Conservation (phyloP, 2,797 vertebrate genomes). For the Microchirus variegatus region DNA sequence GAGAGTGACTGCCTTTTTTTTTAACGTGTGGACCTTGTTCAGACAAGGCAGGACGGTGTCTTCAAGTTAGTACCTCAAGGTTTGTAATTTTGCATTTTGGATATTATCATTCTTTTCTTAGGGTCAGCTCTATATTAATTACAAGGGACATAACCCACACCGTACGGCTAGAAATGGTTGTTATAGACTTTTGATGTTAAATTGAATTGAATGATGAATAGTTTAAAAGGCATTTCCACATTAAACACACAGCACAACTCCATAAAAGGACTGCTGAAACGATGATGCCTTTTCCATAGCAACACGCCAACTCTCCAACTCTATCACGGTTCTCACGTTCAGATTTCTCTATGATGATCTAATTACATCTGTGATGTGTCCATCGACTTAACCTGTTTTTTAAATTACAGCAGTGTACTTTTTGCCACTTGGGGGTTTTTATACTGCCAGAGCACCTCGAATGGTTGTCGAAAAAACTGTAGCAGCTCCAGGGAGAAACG, state of each 20-base stretch:
- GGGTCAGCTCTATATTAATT: conserved; percentile 30
- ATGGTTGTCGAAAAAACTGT: conserved; percentile 45
- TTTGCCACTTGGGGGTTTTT: conserved; percentile 34
- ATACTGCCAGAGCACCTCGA: conserved; percentile 40
- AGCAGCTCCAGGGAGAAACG: conserved; percentile 45
- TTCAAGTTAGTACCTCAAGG: conserved; percentile 68
- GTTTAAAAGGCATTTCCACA: conserved; percentile 2
- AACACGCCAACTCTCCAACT: background rate
- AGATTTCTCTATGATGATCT: conserved; percentile 6
- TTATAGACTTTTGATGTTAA: conserved; percentile 16
- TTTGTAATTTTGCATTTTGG: conserved; percentile 70
- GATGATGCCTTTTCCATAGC: conserved; percentile 18
- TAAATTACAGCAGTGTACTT: conserved; percentile 3
- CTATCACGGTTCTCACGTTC: background rate
- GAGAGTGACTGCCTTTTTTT: conserved; percentile 51
- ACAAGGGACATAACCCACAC: conserved; percentile 24
- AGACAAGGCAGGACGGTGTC: conserved; percentile 30
- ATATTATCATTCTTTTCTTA: conserved; percentile 37
- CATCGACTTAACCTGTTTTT: background rate
- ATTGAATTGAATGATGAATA: conserved; percentile 4
- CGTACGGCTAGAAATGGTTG: conserved; percentile 9
- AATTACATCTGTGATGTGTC: background rate
- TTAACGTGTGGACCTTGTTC: conserved; percentile 43
- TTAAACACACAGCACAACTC: conserved; percentile 13
- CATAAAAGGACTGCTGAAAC: conserved; percentile 7